A percentile compares a stretch with the other conserved stretches of the same genome.
Evolutionary conservation across 2,888 invertebrate genomes (phyloP).

Genomic region (Ceriagrion tenellum): DNA sequence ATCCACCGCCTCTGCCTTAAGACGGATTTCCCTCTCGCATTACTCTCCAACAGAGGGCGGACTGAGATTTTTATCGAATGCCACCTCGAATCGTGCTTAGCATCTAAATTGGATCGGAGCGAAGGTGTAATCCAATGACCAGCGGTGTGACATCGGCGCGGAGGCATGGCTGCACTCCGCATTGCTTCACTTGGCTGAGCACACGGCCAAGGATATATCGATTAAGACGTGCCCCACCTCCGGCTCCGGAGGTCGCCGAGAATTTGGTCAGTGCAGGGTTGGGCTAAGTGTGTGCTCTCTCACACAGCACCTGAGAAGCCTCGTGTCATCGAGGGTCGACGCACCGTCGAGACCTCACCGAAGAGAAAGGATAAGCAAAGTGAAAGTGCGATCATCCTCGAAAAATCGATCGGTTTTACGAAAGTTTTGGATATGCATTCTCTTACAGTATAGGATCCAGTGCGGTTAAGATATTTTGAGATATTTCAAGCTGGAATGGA

Average conservation of each 20-base stretch:
- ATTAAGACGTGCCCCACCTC: not conserved
- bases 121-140: not conserved
- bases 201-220: not conserved
- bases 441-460: too few relatives aligned
- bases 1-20: not conserved
- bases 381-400: too few relatives aligned
- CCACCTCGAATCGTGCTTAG: not conserved
- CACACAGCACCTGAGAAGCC: not conserved
- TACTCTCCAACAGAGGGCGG: not conserved
- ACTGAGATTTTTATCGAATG: not conserved
- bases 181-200: conserved; percentile 25
- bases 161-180: conserved; percentile 8
- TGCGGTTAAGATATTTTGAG: too few relatives aligned
- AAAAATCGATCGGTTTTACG: too few relatives aligned
- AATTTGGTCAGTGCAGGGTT: not conserved
- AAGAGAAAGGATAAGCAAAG: too few relatives aligned
- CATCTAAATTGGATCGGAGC: not conserved
- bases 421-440: too few relatives aligned
- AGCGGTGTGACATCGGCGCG: not conserved
- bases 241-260: not conserved
- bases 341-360: not conserved
- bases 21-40: not conserved
- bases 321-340: not conserved
- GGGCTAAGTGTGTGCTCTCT: not conserved
- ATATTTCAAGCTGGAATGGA: too few relatives aligned